These are phyloP conservation scores for Amblyopsis rosae DNA, from an alignment of 2,113 vertebrate species.

Conservation along the genomic window DNA sequence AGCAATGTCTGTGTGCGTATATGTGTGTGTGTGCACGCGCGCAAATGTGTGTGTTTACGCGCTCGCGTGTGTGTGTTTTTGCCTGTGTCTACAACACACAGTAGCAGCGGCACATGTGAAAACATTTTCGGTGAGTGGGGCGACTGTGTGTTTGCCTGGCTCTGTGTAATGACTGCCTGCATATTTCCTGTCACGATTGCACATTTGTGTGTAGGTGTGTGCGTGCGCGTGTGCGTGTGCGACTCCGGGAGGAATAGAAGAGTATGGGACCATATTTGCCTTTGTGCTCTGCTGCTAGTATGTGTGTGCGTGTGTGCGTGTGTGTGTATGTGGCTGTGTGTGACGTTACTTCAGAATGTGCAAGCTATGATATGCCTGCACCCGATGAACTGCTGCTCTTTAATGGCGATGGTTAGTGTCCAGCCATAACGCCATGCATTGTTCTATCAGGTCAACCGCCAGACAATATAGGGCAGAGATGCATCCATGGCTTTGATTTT, in stretches of 20 bases:
- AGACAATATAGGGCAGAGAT: slow-evolving; percentile 15
- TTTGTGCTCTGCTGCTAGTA: slow-evolving; percentile 62
- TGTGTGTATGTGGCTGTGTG: slow-evolving; percentile 74
- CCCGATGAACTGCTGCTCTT: slow-evolving; percentile 63
- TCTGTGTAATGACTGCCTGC: slow-evolving; percentile 69
- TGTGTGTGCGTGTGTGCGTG: neutral
- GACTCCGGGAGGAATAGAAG: slow-evolving; percentile 48
- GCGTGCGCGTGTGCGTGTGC: slow-evolving; percentile 1
- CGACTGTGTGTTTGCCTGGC: slow-evolving; percentile 68
- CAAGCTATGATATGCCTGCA: slow-evolving; percentile 75
- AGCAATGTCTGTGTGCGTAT: slow-evolving; percentile 22
- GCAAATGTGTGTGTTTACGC: slow-evolving; percentile 1
- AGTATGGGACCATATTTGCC: slow-evolving; percentile 72
- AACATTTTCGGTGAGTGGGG: slow-evolving; percentile 53
- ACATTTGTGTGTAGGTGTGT: slow-evolving; percentile 27
- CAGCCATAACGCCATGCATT: slow-evolving; percentile 3
- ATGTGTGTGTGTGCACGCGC: neutral
- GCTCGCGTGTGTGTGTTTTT: neutral
- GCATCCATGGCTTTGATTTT: neutral
- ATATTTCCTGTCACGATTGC: slow-evolving; percentile 69
- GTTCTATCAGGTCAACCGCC: slow-evolving; percentile 42
- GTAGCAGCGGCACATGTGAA: slow-evolving; percentile 46
- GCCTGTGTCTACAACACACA: slow-evolving; percentile 14
- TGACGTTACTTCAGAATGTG: slow-evolving; percentile 75
- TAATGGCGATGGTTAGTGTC: neutral